Conservation (phyloP, 2,888 invertebrate species). For the Ptychoptera albimana region DNA sequence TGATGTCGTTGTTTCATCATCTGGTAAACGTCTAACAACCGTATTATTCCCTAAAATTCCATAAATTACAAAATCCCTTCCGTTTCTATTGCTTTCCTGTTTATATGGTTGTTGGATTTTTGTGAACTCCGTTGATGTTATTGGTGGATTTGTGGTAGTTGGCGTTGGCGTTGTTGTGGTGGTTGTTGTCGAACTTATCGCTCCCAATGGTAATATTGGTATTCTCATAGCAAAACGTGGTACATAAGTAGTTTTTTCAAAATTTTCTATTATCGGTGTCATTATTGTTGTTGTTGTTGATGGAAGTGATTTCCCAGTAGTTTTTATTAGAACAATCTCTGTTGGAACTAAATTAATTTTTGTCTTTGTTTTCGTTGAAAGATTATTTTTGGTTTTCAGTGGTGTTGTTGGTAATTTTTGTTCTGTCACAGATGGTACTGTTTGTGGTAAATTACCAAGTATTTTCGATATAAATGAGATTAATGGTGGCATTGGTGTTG, state of each 20-base stretch:
- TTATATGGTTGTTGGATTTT: not conserved
- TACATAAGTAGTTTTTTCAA: slow-evolving; percentile 5
- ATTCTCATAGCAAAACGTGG: slow-evolving; percentile 13
- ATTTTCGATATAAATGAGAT: too few relatives aligned
- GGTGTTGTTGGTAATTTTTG: too few relatives aligned
- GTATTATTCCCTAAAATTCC: slow-evolving; percentile 66
- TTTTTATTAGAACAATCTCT: too few relatives aligned
- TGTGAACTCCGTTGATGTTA: slow-evolving; percentile 45
- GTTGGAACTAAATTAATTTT: too few relatives aligned
- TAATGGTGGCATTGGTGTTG: too few relatives aligned
- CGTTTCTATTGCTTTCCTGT: not conserved
- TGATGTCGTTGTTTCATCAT: slow-evolving; percentile 30
- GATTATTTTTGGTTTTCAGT: too few relatives aligned
- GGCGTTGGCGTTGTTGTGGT: not conserved
- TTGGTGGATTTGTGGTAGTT: slow-evolving; percentile 10
- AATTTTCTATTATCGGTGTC: slow-evolving; percentile 1
- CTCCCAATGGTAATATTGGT: slow-evolving; percentile 12
- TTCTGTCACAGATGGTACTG: too few relatives aligned
- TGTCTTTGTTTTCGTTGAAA: too few relatives aligned
- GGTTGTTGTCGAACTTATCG: slow-evolving; percentile 9
- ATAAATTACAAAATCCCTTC: slow-evolving; percentile 54
- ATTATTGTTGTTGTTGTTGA: slow-evolving; percentile 9
- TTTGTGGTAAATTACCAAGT: too few relatives aligned
- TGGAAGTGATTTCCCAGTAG: slow-evolving; percentile 4
- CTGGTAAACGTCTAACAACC: slow-evolving; percentile 61